Base-by-base conservation (phyloP, 1,140 invertebrate species). In the Heliconius eleuchia region DNA sequence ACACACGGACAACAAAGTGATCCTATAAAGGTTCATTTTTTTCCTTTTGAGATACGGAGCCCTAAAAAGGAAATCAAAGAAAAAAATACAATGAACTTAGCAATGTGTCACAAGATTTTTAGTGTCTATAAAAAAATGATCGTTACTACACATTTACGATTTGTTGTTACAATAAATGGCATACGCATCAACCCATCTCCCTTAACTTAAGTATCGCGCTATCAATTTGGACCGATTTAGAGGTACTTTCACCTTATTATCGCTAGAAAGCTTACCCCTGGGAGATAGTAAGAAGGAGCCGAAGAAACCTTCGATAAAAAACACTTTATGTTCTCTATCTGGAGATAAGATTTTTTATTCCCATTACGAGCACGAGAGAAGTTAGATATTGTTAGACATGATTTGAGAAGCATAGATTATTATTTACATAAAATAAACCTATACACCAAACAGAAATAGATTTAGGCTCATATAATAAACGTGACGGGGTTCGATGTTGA, bases 141-240 rank as follows among this genome's bases (percentile, higher is more conserved):
- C 57, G 60, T 66, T 60, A 60, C 57, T 13, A 11, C 27, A 71
- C 71, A 16, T 71, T 71, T 71, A 73, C 6, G 39, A 73, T 73
- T 73, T 73, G 18, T 27, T 46, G 42, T 30, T n/a, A 50, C 72
- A 73, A 73, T 73, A 50, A 73, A 73, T 66, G 52, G 23, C 30
- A 37, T 50, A 73, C 77, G 50, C 42, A 42, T 70, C 18, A 78
- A 37, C 66, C 60, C 34, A 75, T 79, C 76, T 70, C 71, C 30
- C 72, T 13, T 80, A 66, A 34, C 74, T 71, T 76, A 80, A 76
- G 74, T 30, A 77, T 55, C 39, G 57, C 13, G 39, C 39, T 80
- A 80, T 80, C 79, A 78, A 80, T 83, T 80, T 76, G 55, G 70
- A 74, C n/a, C 78, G 74, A 18, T 76, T 72, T 76, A 77, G 55